A percentile compares a stretch with the other conserved stretches of the same genome.
Conservation (phyloP, 2,113 vertebrate species). For the Amia ocellicauda region DNA sequence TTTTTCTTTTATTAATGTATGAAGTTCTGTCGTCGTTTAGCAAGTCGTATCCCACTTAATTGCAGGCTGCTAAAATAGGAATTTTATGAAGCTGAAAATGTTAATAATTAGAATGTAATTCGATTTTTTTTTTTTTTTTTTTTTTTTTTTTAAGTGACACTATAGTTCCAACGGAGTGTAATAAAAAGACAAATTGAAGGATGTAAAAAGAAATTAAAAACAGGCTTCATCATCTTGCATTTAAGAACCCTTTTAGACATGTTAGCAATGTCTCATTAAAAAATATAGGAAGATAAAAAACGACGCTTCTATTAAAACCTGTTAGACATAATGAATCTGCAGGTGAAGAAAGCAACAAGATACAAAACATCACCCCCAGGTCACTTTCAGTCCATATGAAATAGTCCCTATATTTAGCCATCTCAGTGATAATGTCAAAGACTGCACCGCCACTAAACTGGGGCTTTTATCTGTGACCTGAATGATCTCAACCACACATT, state of each 20-base stretch:
- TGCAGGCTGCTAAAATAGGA: too few species aligned
- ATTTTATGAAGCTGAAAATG: not conserved
- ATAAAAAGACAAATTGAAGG: not conserved
- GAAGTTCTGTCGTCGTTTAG: not conserved
- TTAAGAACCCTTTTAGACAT: not conserved
- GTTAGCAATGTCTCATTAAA: not conserved
- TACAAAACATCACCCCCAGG: not conserved
- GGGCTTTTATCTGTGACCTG: conserved; percentile 5
- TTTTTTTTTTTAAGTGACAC: not conserved
- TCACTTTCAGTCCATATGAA: not conserved
- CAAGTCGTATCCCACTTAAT: not conserved
- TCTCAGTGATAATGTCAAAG: not conserved
- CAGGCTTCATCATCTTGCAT: not conserved
- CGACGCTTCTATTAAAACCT: not conserved
- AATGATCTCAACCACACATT: not conserved
- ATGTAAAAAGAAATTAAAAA: not conserved
- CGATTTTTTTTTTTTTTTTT: too few species aligned
- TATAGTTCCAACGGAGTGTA: not conserved
- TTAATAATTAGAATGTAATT: not conserved
- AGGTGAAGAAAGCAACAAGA: not conserved
- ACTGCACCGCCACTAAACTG: not conserved
- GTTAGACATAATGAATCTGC: not conserved
- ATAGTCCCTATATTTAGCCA: conserved; percentile 1
- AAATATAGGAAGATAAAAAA: not conserved
- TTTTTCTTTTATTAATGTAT: too few species aligned